Base-by-base conservation (phyloP, 1,140 invertebrate species). In the Meloidogyne exigua region DNA sequence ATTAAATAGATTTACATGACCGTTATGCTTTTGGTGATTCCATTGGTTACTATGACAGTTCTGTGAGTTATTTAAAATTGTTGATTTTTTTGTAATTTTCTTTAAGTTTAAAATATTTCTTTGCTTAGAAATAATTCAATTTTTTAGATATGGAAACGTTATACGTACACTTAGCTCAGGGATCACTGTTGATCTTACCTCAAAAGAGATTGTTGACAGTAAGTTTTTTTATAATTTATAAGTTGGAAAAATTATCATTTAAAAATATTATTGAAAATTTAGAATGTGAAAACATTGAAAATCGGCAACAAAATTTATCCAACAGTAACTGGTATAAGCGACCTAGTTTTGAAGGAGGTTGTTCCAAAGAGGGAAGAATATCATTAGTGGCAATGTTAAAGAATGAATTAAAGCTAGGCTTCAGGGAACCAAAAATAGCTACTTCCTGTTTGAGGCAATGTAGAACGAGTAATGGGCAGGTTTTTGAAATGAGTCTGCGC, bases 171-270 rank as follows among this genome's bases (percentile, higher is more conserved):
- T 83, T 15, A 63, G 62, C 15, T 44, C 72, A 18, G 82, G 82
- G 10, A 85, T 83, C 18, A 13, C 57, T 26, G 83, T 84, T 73
- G 82, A 83, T 63, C 80, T 83, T 23, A 78, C 83, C 0, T 32
- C 81, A 10, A 84, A 80, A 23, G 78, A 79, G 1, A 9, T 57
- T 57, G n/a, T 57, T 57, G 49, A 57, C 18, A 57, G 49, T 57
- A 15, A 57, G 49, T 28, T 57, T 72, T n/a, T n/a, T 23, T 18
- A n/a, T 18, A 21, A 83, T 57, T 49, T 18, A 18, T 80, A 82
- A 39, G 62, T 82, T 25, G 44, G 68, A 75, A 79, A 68, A 71
- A 79, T 21, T 18, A 18, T 18, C 0, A 3, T 25, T 65, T 12
- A 26, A 18, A 44, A 69, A 13, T 44, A 32, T 11, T 21, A 44